These are phyloP conservation scores for Machaerirhynchus nigripectus DNA, from an alignment of 2,113 vertebrate species.

Conservation along the genomic window DNA sequence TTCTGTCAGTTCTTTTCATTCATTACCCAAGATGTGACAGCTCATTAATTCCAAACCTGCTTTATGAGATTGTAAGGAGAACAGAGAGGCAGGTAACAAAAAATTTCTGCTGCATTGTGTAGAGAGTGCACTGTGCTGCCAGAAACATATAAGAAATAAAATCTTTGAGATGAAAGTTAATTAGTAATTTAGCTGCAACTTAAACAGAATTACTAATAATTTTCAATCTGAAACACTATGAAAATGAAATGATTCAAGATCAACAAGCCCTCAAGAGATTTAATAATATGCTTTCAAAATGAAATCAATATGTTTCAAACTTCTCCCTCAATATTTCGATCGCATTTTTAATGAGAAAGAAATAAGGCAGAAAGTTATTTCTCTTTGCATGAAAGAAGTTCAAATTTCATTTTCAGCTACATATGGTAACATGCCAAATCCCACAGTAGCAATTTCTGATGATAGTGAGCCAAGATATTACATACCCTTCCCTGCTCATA, in stretches of 20 bases:
- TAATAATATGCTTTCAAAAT: slow-evolving; percentile 44
- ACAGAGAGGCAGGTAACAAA: background rate
- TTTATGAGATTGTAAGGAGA: slow-evolving; percentile 16
- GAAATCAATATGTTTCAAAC: slow-evolving; percentile 45
- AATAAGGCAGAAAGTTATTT: slow-evolving; percentile 16
- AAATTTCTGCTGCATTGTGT: background rate
- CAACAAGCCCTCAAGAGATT: slow-evolving; percentile 31
- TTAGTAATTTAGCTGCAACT: slow-evolving; percentile 38
- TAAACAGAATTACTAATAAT: slow-evolving; percentile 42
- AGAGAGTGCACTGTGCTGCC: background rate
- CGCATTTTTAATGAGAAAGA: slow-evolving; percentile 20
- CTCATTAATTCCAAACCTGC: slow-evolving; percentile 60
- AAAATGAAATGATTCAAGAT: slow-evolving; percentile 37
- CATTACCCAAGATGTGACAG: slow-evolving; percentile 46
- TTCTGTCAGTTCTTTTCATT: slow-evolving; percentile 54
- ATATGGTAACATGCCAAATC: slow-evolving; percentile 2
- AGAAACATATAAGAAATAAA: background rate
- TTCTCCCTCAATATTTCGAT: slow-evolving; percentile 41
- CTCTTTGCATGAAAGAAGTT: slow-evolving; percentile 8
- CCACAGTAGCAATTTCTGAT: background rate
- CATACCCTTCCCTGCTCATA: background rate
- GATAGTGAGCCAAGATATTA: background rate
- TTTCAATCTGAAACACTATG: slow-evolving; percentile 10
- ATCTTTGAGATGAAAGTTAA: slow-evolving; percentile 35
- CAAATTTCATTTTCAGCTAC: slow-evolving; percentile 13